These are phyloP conservation scores for Umimayanthus kanabou DNA, from an alignment of 92 coral and sea anemone species.

Conservation along the genomic window DNA sequence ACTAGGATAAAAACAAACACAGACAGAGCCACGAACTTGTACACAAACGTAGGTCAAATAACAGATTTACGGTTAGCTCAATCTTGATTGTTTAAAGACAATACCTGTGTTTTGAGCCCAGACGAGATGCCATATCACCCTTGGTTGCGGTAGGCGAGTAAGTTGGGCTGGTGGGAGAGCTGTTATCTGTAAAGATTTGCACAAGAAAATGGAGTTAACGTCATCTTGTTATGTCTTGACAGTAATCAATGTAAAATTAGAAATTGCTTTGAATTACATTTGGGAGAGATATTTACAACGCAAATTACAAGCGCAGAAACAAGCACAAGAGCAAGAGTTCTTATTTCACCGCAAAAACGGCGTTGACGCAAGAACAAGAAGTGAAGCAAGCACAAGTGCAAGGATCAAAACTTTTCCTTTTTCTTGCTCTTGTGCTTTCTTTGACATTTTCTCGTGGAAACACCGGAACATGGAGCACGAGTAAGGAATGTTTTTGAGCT, in stretches of 20 bases:
- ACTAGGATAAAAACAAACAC: not conserved
- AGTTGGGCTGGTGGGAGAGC: constrained; percentile 18
- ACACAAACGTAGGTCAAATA: not conserved
- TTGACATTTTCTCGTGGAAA: no score
- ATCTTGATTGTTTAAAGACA: not conserved
- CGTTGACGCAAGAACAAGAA: no score
- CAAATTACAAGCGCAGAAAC: no score
- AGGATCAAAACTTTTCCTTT: no score
- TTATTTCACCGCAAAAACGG: no score
- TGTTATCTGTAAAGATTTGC: not conserved
- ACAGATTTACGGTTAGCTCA: no score
- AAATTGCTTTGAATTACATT: not conserved
- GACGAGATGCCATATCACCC: constrained; percentile 24
- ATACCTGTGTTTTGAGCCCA: constrained; percentile 40
- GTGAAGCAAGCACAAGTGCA: no score
- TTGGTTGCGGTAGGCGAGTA: constrained; percentile 27
- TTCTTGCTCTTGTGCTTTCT: no score
- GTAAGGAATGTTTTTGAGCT: no score
- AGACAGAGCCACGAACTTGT: not conserved
- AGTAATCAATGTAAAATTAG: not conserved
- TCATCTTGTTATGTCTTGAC: not conserved
- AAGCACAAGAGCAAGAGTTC: no score
- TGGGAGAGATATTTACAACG: not conserved
- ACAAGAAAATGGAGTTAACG: not conserved
- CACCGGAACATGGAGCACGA: no score